Evolutionary conservation across 2,113 vertebrate genomes (phyloP).

Genomic region (Zosterops hypoxanthus): DNA sequence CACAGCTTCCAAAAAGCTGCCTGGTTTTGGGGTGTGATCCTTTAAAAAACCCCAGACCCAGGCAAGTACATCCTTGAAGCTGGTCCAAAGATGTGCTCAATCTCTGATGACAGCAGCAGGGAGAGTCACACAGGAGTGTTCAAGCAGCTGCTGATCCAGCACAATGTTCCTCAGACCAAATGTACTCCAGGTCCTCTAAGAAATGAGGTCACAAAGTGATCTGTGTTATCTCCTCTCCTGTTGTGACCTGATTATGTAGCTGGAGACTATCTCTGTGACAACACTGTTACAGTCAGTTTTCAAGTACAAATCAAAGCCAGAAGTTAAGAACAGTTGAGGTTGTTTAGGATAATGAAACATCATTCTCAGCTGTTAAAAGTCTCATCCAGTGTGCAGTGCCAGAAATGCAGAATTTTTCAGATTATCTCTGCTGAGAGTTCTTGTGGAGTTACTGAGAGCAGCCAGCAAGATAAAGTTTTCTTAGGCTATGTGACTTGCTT

Average conservation of each 20-base stretch:
- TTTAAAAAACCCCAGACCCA: not conserved
- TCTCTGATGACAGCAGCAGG: conserved; percentile 1
- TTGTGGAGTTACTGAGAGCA: not conserved
- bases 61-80: not conserved
- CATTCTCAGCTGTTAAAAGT: conserved; percentile 32
- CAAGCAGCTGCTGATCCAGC: conserved; percentile 47
- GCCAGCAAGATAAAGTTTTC: not conserved
- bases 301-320: conserved; percentile 60
- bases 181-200: conserved; percentile 38
- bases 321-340: conserved; percentile 16
- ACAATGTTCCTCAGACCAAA: not conserved
- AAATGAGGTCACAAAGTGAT: conserved; percentile 69
- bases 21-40: conserved; percentile 19
- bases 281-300: conserved; percentile 42
- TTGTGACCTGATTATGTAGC: conserved; percentile 57
- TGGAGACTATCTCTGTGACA: conserved; percentile 51
- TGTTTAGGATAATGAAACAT: conserved; percentile 41
- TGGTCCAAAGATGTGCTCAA: conserved; percentile 26
- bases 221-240: conserved; percentile 53
- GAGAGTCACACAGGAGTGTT: conserved; percentile 8
- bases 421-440: not conserved
- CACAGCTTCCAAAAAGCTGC: not conserved
- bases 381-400: not conserved
- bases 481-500: not conserved
- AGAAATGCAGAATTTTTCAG: not conserved